These are phyloP conservation scores for Heliconius charithonia DNA, from an alignment of 2,888 invertebrate genomes.

Conservation along the genomic window DNA sequence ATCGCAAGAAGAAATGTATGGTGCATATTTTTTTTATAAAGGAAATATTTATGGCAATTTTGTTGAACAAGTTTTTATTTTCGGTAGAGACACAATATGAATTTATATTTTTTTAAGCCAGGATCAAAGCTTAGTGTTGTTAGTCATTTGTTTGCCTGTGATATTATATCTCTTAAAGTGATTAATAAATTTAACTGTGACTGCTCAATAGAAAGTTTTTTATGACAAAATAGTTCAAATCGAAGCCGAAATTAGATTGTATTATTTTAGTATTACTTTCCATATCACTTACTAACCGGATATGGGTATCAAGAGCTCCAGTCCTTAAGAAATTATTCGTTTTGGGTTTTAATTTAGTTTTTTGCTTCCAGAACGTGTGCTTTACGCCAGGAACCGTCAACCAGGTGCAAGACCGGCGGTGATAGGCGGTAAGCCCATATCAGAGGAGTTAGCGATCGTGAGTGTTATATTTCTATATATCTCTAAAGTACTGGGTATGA, in stretches of 20 bases:
- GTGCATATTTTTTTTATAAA: slow-evolving; percentile 52
- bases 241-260: background rate
- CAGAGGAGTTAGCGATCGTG: slow-evolving; percentile 86
- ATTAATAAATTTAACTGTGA: background rate
- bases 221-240: background rate
- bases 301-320: background rate
- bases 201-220: background rate
- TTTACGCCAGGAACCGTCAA: slow-evolving; percentile 84
- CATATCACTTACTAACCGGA: background rate
- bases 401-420: slow-evolving; percentile 81
- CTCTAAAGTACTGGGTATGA: background rate
- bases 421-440: slow-evolving; percentile 86
- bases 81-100: background rate
- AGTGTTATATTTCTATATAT: slow-evolving; percentile 56
- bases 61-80: background rate
- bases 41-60: background rate
- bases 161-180: background rate
- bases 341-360: background rate
- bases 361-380: slow-evolving; percentile 81
- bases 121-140: background rate
- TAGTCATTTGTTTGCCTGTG: background rate
- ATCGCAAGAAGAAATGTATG: slow-evolving; percentile 70
- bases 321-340: background rate
- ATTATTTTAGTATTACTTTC: too few relatives aligned
- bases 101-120: background rate